Conservation (phyloP, 2,797 vertebrate species). For the Tadarida brasiliensis region DNA sequence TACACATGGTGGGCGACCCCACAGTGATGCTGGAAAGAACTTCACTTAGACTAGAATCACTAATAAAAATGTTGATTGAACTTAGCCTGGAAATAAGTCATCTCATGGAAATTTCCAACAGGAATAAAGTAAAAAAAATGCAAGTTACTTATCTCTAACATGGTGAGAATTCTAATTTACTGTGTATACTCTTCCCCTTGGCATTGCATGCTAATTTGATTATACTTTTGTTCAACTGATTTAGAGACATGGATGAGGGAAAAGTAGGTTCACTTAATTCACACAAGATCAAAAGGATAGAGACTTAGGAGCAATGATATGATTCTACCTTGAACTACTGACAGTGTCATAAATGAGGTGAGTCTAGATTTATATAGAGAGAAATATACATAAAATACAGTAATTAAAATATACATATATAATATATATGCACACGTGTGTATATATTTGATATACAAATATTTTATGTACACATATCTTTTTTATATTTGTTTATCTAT, state of each 20-base stretch:
- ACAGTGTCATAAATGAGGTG: constrained; percentile 10
- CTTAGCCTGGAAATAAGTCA: neutral
- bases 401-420: neutral
- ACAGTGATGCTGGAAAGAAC: neutral
- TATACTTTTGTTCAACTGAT: constrained; percentile 43
- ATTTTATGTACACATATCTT: neutral
- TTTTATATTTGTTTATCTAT: neutral
- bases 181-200: constrained; percentile 23
- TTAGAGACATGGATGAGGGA: constrained; percentile 50
- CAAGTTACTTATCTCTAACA: neutral
- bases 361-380: neutral
- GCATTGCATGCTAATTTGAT: constrained; percentile 57
- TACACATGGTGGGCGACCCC: neutral
- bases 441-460: neutral
- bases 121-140: neutral
- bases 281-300: constrained; percentile 60
- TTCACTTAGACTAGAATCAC: neutral
- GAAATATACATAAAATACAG: neutral
- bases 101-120: constrained; percentile 7
- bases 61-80: neutral
- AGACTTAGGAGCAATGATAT: constrained; percentile 59
- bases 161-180: constrained; percentile 49
- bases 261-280: constrained; percentile 66
- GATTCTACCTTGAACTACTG: constrained; percentile 57
- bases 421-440: neutral